Percentiles rank a stretch among this genome's conserved stretches.
phyloP scores from a whole-genome alignment of 2,888 invertebrate genomes.

The Meteorus colon region DNA sequence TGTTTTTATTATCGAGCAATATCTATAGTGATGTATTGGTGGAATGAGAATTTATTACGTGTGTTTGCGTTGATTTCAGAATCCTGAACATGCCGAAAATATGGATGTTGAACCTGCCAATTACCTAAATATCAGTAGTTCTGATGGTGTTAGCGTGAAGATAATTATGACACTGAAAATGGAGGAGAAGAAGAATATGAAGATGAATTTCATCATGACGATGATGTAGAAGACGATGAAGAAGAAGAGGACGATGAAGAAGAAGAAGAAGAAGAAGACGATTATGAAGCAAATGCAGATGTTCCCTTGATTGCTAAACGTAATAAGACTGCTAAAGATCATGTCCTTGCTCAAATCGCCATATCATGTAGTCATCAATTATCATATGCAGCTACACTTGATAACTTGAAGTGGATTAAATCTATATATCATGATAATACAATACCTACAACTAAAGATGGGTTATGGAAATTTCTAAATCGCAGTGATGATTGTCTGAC shows the following conservation, averaged over 20 bases:
- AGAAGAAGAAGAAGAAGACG: neutral
- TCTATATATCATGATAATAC: neutral
- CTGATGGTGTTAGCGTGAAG: neutral
- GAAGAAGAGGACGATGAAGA: neutral
- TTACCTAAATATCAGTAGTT: neutral
- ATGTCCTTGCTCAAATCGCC: neutral
- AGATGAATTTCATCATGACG: neutral
- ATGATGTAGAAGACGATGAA: constrained; percentile 8
- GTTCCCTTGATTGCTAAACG: neutral
- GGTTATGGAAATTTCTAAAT: neutral
- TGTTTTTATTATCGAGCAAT: too few species aligned
- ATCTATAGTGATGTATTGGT: too few species aligned
- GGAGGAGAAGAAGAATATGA: neutral
- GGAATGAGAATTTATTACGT: neutral
- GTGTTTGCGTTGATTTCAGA: neutral
- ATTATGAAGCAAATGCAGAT: neutral
- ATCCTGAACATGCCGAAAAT: neutral
- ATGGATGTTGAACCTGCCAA: neutral
- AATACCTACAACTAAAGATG: neutral
- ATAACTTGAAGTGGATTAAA: neutral
- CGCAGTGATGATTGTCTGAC: constrained; percentile 8
- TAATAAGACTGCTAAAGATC: neutral
- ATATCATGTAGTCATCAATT: neutral
- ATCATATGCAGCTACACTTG: neutral
- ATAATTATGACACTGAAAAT: neutral